phyloP scores from a whole-genome alignment of 1,140 invertebrate genomes.

The Camponotus pennsylvanicus region DNA sequence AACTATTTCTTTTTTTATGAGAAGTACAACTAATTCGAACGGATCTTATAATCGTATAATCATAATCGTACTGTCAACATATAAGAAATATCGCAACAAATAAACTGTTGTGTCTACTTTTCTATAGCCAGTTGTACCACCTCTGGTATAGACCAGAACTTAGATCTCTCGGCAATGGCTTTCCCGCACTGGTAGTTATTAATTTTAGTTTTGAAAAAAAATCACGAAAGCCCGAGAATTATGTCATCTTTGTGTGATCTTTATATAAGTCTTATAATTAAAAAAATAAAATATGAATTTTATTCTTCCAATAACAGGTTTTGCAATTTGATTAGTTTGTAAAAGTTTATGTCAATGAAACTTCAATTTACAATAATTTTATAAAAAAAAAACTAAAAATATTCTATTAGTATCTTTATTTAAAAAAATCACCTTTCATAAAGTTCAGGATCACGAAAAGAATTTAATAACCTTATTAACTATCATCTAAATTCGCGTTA shows the following conservation, averaged over 20 bases:
- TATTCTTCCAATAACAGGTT: background rate
- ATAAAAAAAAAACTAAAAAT: background rate
- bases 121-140: background rate
- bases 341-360: background rate
- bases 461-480: background rate
- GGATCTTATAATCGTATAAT: background rate
- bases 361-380: background rate
- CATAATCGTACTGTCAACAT: background rate
- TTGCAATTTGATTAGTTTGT: background rate
- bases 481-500: background rate
- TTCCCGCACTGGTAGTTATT: slow-evolving; percentile 56
- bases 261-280: background rate
- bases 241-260: background rate
- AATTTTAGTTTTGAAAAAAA: slow-evolving; percentile 63
- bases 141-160: slow-evolving; percentile 53
- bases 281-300: background rate
- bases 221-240: background rate
- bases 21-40: background rate
- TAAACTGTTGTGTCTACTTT: background rate
- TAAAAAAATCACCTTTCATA: background rate
- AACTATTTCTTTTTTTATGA: background rate
- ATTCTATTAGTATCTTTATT: background rate
- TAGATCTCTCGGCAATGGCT: slow-evolving; percentile 54
- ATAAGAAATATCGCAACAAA: slow-evolving; percentile 25
- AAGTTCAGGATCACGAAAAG: background rate